Conservation (phyloP, 2,888 invertebrate species). For the Ramazzottius varieornatus region DNA sequence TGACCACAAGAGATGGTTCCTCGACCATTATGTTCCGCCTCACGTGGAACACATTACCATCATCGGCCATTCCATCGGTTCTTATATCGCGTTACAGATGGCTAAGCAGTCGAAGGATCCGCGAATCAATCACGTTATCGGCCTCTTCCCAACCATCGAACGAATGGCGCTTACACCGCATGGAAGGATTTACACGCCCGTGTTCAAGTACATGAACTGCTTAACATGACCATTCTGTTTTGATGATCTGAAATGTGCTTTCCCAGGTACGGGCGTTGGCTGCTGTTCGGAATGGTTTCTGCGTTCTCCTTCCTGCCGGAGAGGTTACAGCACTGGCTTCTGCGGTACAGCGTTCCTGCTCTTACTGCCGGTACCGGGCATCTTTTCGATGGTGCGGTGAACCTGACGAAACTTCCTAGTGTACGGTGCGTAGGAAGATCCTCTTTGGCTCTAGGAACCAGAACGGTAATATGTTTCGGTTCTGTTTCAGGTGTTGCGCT, state of each 20-base stretch:
- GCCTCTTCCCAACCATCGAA: conserved; percentile 66
- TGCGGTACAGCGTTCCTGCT: not conserved
- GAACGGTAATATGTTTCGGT: no score
- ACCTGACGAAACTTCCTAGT: not conserved
- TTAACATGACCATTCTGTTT: no score
- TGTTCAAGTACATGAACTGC: no score
- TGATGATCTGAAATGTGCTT: no score
- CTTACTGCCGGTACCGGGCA: not conserved
- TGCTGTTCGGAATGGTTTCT: conserved; percentile 15
- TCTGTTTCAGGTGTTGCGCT: no score
- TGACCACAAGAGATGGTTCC: conserved; percentile 47
- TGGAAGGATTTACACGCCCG: conserved; percentile 38
- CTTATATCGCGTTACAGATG: conserved; percentile 41
- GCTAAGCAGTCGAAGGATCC: not conserved
- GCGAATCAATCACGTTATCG: conserved; percentile 21
- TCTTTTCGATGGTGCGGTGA: not conserved
- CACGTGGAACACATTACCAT: conserved; percentile 44
- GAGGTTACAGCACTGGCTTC: conserved; percentile 9
- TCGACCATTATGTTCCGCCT: conserved; percentile 41
- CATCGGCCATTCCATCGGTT: conserved; percentile 70
- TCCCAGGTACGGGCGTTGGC: conserved; percentile 24
- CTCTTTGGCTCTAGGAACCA: no score
- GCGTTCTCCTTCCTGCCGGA: conserved; percentile 15
- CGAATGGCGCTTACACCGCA: conserved; percentile 45
- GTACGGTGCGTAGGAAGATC: no score